Evolutionary conservation across 2,797 vertebrate species (phyloP), one percentile per base, ranked within the genome.

Genomic region (Rhabdophis nuchalis): DNA sequence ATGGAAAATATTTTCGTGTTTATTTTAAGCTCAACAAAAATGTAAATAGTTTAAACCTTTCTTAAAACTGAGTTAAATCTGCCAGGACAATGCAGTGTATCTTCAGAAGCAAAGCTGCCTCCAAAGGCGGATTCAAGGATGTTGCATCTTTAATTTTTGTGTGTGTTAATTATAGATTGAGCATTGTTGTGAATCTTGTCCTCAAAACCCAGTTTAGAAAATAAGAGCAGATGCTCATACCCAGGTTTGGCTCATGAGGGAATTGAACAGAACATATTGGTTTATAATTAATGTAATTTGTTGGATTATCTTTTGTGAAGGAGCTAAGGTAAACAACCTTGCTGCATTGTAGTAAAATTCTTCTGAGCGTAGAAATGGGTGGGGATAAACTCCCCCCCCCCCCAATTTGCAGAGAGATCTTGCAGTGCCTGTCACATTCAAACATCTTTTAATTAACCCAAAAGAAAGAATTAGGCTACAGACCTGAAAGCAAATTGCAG

Each of bases 281-380:
- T 98, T 99, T 98, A 99, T 99, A 99, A 99, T 99, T 99, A 99
- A 99, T 99, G 98, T 98, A 98, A 99, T 99, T 99, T 99, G 98
- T 97, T 97, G 98, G 98, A 98, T 98, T 99, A 99, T 99, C 98
- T 99, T 98, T 98, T 98, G 98, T 98, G 98, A 98, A 98, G 98
- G 98, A 97, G 98, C 95, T 97, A 98, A 98, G 98, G 98, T 98
- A 98, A 98, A 98, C 98, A 98, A 97, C 97, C 97, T 98, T 97
- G 96, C 96, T 96, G 95, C 96, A 97, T 94, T 97, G 97, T 97
- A 96, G 96, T 95, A 95, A 94, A 96, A 96, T 96, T 96, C 95
- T 96, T 96, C 92, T 94, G 94, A 14, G 3, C 94, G 95, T 96
- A 93, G 92, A 89, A 93, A 96, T 20, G 85, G 46, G 96, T 32